Percentiles rank a stretch among this genome's conserved stretches.
These are phyloP conservation scores for Sebastes cheni DNA, from an alignment of 2,797 vertebrate genomes.

Conservation along the genomic window DNA sequence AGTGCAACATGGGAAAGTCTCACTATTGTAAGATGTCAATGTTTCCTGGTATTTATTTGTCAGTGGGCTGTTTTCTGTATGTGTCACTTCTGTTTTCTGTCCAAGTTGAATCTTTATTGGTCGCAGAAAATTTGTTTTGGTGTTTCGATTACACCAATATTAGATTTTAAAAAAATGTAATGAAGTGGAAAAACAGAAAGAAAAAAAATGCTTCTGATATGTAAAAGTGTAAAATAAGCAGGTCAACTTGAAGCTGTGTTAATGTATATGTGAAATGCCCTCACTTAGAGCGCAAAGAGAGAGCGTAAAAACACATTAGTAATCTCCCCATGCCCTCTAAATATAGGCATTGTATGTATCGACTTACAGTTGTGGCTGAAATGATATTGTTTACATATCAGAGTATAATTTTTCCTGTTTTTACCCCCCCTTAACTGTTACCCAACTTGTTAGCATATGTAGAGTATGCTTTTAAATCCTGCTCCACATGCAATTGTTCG, in stretches of 20 bases:
- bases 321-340: slow-evolving; percentile 67
- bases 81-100: slow-evolving; percentile 62
- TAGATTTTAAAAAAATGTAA: slow-evolving; percentile 6
- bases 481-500: slow-evolving; percentile 35
- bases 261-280: slow-evolving; percentile 39
- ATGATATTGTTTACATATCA: slow-evolving; percentile 54
- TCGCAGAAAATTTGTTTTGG: slow-evolving; percentile 55
- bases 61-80: slow-evolving; percentile 73
- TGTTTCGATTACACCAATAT: slow-evolving; percentile 57
- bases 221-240: slow-evolving; percentile 48
- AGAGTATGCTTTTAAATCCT: slow-evolving; percentile 30
- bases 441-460: slow-evolving; percentile 26
- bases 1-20: slow-evolving; percentile 54
- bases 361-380: slow-evolving; percentile 15
- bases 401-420: slow-evolving; percentile 46
- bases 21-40: slow-evolving; percentile 72
- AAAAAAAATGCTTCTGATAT: slow-evolving; percentile 56
- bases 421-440: slow-evolving; percentile 31
- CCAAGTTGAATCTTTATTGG: slow-evolving; percentile 61
- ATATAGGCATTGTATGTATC: slow-evolving; percentile 33
- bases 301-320: slow-evolving; percentile 40
- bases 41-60: slow-evolving; percentile 81
- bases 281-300: slow-evolving; percentile 1
- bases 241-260: slow-evolving; percentile 14
- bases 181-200: slow-evolving; percentile 11